Percentiles rank a stretch among this genome's conserved stretches.
Evolutionary conservation across 2,797 vertebrate genomes (phyloP).

Genomic region (Sternarchorhynchus goeldii): DNA sequence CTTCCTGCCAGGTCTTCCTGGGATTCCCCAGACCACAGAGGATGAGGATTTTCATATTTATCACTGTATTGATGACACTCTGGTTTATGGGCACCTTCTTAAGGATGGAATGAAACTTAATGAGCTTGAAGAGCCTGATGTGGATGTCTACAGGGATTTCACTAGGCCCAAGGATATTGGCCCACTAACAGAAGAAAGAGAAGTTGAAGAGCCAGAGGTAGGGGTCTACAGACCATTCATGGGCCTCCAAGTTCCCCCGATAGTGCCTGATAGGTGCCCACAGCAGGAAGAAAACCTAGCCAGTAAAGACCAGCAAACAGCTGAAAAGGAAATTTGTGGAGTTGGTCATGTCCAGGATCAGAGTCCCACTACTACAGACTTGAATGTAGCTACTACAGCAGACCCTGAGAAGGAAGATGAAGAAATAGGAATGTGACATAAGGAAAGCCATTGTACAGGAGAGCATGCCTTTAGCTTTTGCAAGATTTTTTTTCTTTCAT

Average conservation of each 20-base stretch:
- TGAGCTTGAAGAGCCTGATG: constrained; percentile 55
- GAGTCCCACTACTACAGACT: constrained; percentile 11
- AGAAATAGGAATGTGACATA: not conserved
- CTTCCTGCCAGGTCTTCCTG: constrained; percentile 69
- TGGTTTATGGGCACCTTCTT: constrained; percentile 86
- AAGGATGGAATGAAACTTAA: constrained; percentile 63
- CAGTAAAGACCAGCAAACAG: constrained; percentile 18
- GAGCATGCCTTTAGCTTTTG: not conserved
- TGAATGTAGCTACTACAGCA: not conserved
- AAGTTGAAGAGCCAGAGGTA: constrained; percentile 57
- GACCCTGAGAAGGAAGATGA: not conserved
- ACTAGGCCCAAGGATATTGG: constrained; percentile 66
- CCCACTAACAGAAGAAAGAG: constrained; percentile 52
- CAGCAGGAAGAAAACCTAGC: constrained; percentile 20
- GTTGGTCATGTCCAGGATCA: constrained; percentile 44
- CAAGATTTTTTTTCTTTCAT: not conserved
- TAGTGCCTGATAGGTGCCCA: constrained; percentile 68
- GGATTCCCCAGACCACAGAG: constrained; percentile 66
- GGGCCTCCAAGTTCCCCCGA: constrained; percentile 51
- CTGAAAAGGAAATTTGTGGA: constrained; percentile 73
- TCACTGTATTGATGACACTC: constrained; percentile 85
- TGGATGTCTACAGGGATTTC: constrained; percentile 77
- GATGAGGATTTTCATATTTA: constrained; percentile 85
- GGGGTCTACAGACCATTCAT: constrained; percentile 78
- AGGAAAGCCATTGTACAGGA: not conserved